Percentiles rank a stretch among this genome's conserved stretches.
phyloP scores from a whole-genome alignment of 2,797 vertebrate genomes.

The Paramormyrops hopkinsi region DNA sequence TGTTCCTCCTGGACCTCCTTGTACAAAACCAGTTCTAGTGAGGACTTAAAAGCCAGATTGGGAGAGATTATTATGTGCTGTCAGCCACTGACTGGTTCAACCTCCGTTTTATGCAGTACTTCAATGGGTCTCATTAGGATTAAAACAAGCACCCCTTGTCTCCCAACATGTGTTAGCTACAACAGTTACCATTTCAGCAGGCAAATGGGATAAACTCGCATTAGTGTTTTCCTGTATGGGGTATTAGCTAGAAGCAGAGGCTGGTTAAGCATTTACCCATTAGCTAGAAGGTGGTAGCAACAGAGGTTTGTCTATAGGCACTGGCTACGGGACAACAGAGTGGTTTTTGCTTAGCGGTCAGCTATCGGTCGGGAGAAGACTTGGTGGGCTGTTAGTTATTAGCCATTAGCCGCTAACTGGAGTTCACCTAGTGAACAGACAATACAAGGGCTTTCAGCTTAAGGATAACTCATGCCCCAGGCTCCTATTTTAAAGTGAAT shows the following conservation, averaged over 20 bases:
- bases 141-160: not conserved
- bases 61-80: not conserved
- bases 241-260: not conserved
- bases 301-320: not conserved
- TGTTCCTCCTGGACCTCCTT: not conserved
- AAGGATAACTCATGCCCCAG: conserved; percentile 9
- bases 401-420: not conserved
- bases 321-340: not conserved
- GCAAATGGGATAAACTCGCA: not conserved
- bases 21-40: not conserved
- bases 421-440: not conserved
- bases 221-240: not conserved
- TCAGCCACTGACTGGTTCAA: not conserved
- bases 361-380: not conserved
- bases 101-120: not conserved
- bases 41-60: not conserved
- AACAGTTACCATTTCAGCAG: not conserved
- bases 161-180: not conserved
- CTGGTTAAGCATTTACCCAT: not conserved
- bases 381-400: not conserved
- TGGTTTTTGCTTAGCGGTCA: not conserved
- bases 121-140: not conserved
- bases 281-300: not conserved
- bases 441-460: not conserved
- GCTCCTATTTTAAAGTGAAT: conserved; percentile 37